Evolutionary conservation across 2,888 invertebrate species (phyloP).

Genomic region (Drosophila barbarae): DNA sequence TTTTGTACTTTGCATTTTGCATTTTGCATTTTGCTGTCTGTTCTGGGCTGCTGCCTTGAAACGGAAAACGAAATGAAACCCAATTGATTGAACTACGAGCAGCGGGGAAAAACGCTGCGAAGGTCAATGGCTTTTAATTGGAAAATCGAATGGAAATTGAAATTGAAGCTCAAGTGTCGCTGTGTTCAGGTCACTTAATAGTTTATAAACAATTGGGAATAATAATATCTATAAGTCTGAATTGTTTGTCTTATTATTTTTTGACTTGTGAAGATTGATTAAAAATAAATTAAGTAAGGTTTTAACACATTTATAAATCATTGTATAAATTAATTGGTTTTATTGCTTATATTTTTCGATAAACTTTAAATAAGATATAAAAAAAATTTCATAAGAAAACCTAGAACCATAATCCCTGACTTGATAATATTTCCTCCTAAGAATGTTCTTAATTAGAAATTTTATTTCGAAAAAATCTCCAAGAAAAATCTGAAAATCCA

Average conservation of each 20-base stretch:
- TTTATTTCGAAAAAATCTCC: neutral
- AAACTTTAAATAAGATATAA: too few species aligned
- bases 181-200: neutral
- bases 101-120: slow-evolving; percentile 24
- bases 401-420: neutral
- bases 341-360: too few species aligned
- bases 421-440: too few species aligned
- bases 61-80: slow-evolving; percentile 46
- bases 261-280: too few species aligned
- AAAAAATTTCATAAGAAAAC: too few species aligned
- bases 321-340: too few species aligned
- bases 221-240: neutral
- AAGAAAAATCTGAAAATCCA: neutral
- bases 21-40: slow-evolving; percentile 29
- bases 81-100: slow-evolving; percentile 46
- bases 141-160: slow-evolving; percentile 19
- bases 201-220: neutral
- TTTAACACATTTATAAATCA: too few species aligned
- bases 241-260: too few species aligned
- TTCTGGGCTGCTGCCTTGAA: slow-evolving; percentile 17
- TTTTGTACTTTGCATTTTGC: slow-evolving; percentile 35
- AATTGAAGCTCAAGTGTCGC: slow-evolving; percentile 7
- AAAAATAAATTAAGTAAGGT: too few species aligned
- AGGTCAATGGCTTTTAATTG: slow-evolving; percentile 65
- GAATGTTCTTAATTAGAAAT: neutral